Conservation (phyloP, 2,888 invertebrate species). For the Tortrix viridana region DNA sequence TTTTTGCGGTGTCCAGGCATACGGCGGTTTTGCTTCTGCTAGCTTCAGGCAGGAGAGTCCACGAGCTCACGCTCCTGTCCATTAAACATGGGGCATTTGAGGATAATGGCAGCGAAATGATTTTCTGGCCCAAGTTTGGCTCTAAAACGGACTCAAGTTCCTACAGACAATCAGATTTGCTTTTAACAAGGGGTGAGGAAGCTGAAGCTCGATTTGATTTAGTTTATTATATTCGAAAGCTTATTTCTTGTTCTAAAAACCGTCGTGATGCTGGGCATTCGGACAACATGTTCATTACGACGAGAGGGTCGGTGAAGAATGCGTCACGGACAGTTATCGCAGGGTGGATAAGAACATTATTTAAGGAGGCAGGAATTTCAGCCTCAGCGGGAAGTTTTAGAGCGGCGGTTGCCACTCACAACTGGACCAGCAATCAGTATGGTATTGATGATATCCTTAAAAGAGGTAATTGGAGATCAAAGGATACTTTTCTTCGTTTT, state of each 20-base stretch:
- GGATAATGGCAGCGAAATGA: neutral
- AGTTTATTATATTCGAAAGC: slow-evolving; percentile 6
- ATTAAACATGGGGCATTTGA: neutral
- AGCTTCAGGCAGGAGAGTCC: neutral
- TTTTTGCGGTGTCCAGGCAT: neutral
- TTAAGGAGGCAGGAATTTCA: too few relatives aligned
- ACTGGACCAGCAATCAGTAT: too few relatives aligned
- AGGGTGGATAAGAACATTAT: too few relatives aligned
- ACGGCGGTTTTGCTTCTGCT: slow-evolving; percentile 3
- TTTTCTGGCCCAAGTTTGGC: slow-evolving; percentile 1
- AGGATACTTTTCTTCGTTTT: slow-evolving; percentile 31
- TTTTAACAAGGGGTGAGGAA: too few relatives aligned
- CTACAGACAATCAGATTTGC: neutral
- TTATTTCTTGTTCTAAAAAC: neutral
- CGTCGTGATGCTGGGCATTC: neutral
- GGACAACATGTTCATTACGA: slow-evolving; percentile 21
- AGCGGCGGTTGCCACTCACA: too few relatives aligned
- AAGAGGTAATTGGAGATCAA: slow-evolving; percentile 33
- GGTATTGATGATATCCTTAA: too few relatives aligned
- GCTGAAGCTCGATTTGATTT: neutral
- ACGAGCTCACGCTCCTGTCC: neutral
- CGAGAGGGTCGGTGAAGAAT: too few relatives aligned
- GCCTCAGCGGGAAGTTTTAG: too few relatives aligned
- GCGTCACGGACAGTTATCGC: too few relatives aligned
- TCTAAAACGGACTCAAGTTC: too few relatives aligned